These are phyloP conservation scores for Sinodicranocentrus sp. DNA, from an alignment of 2,888 invertebrate species.

Conservation along the genomic window DNA sequence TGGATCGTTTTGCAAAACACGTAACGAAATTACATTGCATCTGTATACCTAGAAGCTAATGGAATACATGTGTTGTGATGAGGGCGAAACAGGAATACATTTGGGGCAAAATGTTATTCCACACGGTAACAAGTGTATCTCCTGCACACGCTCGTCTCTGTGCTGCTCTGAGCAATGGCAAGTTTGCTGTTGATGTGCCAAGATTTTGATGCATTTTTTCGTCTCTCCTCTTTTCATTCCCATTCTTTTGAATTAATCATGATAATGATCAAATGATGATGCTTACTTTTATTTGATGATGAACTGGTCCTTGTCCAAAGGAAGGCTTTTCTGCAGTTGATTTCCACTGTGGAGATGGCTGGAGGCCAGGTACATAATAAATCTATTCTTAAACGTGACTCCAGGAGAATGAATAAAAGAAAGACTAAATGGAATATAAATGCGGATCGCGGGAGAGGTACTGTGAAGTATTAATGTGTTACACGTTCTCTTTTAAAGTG, in stretches of 20 bases:
- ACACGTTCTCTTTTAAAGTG: too few relatives aligned
- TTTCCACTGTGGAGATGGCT: background rate
- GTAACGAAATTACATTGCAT: too few relatives aligned
- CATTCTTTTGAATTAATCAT: conserved; percentile 30
- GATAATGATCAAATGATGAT: conserved; percentile 39
- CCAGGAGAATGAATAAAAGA: conserved; percentile 17
- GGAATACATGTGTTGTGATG: too few relatives aligned
- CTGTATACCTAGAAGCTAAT: too few relatives aligned
- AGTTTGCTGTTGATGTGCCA: conserved; percentile 13
- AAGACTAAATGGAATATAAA: background rate
- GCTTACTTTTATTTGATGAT: conserved; percentile 28
- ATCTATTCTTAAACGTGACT: conserved; percentile 36
- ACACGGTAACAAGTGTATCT: too few relatives aligned
- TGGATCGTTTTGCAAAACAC: too few relatives aligned
- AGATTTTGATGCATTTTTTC: conserved; percentile 13
- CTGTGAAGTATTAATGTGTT: too few relatives aligned
- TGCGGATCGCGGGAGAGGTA: too few relatives aligned
- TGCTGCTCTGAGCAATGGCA: too few relatives aligned
- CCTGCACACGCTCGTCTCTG: too few relatives aligned
- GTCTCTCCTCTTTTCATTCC: background rate
- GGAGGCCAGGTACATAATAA: conserved; percentile 14
- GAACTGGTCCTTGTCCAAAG: conserved; percentile 27
- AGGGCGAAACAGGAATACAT: too few relatives aligned
- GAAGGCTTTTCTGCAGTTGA: background rate
- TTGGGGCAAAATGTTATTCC: conserved; percentile 13